A percentile compares a stretch with the other conserved stretches of the same genome.
Evolutionary conservation across 1,140 invertebrate genomes (phyloP).

Genomic region (Drosophila arizonae): DNA sequence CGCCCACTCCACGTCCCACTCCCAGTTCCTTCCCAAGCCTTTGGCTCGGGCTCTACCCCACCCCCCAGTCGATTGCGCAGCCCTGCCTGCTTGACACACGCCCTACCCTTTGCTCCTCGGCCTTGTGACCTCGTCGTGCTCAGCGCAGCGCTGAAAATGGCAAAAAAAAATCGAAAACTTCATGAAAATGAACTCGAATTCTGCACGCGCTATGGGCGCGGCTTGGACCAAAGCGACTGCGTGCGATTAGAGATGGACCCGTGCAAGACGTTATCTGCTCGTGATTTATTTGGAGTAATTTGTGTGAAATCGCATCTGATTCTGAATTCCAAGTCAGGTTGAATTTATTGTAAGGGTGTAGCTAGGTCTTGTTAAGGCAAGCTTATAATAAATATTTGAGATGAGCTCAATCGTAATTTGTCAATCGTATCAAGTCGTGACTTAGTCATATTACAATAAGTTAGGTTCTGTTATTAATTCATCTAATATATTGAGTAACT

Average conservation of each 20-base stretch:
- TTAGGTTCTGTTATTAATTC: no score
- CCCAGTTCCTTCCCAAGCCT: conserved; percentile 2
- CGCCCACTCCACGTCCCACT: conserved; percentile 3
- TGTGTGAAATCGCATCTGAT: no score
- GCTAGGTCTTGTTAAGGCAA: no score
- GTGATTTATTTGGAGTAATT: not conserved
- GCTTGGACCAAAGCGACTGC: not conserved
- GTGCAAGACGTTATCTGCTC: not conserved
- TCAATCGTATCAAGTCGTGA: no score
- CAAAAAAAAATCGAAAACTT: conserved; percentile 29
- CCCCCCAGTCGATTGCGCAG: no score
- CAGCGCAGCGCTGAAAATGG: conserved; percentile 39
- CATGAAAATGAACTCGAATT: conserved; percentile 46
- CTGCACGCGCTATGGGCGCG: conserved; percentile 26
- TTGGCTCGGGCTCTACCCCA: not conserved
- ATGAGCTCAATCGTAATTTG: no score
- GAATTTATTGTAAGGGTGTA: no score
- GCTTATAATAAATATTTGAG: no score
- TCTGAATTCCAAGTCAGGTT: not conserved
- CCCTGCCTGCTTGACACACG: not conserved
- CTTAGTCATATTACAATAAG: no score
- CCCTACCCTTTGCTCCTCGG: conserved; percentile 9
- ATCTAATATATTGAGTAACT: no score
- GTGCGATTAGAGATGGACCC: not conserved
- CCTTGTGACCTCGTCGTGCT: conserved; percentile 46